Conservation (phyloP, 1,140 invertebrate genomes). For the Drosophila sucinea region DNA sequence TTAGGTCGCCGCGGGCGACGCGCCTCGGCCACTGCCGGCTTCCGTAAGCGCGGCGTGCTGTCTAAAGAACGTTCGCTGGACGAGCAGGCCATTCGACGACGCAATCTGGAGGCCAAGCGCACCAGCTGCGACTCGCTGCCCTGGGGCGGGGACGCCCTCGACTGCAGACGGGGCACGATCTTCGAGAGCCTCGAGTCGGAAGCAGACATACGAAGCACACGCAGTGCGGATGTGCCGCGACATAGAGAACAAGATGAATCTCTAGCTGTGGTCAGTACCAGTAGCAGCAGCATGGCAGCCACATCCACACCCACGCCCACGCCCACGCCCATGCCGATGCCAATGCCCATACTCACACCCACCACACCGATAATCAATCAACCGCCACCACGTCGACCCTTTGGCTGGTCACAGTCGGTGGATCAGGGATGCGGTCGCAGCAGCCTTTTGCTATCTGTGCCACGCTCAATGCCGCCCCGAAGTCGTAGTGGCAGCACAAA, state of each 20-base stretch:
- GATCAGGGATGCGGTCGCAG: conserved; percentile 69
- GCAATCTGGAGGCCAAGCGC: conserved; percentile 79
- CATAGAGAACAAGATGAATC: conserved; percentile 34
- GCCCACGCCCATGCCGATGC: conserved; percentile 18
- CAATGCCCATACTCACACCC: conserved; percentile 21
- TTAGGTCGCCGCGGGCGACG: conserved; percentile 72
- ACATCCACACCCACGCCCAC: conserved; percentile 24
- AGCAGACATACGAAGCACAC: conserved; percentile 73
- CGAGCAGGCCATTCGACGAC: conserved; percentile 79
- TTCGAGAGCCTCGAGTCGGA: conserved; percentile 80
- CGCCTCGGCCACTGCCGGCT: conserved; percentile 71
- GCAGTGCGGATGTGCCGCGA: conserved; percentile 69
- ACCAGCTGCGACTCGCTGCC: conserved; percentile 82
- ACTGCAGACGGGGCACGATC: conserved; percentile 75
- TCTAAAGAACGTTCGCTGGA: conserved; percentile 80
- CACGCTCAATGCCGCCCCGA: conserved; percentile 78
- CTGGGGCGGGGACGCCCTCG: conserved; percentile 75
- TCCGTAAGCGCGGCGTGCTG: conserved; percentile 79
- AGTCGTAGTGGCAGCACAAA: conserved; percentile 82
- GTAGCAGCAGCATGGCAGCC: conserved; percentile 29
- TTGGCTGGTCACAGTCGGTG: conserved; percentile 78
- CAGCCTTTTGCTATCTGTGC: conserved; percentile 74
- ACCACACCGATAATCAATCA: conserved; percentile 13
- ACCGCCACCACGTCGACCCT: conserved; percentile 48
- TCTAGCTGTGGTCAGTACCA: conserved; percentile 54